phyloP scores from a whole-genome alignment of 2,888 invertebrate genomes.

The Cheilosia vulpina region DNA sequence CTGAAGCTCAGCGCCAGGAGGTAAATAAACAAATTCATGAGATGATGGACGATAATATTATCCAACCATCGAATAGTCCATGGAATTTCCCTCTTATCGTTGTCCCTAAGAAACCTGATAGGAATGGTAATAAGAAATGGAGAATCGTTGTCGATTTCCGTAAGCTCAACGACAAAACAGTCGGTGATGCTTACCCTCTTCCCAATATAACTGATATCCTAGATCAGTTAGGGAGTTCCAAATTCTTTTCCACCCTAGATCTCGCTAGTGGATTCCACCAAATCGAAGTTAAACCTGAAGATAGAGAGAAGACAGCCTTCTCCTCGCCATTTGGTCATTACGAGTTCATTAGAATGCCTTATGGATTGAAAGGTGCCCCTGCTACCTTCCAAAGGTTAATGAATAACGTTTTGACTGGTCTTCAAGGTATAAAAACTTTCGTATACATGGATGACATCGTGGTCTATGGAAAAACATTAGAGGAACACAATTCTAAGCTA shows the following conservation, averaged over 20 bases:
- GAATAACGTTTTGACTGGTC: background rate
- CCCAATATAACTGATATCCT: conserved; percentile 23
- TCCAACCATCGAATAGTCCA: background rate
- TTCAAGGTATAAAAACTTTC: background rate
- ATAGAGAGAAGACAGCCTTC: conserved; percentile 8
- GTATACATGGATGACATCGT: background rate
- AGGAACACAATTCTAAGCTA: background rate
- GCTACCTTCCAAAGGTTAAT: background rate
- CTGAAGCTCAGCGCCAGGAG: background rate
- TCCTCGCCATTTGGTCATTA: background rate
- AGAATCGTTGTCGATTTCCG: conserved; percentile 34
- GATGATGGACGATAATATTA: conserved; percentile 12
- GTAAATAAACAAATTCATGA: conserved; percentile 3
- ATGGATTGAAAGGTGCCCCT: no score
- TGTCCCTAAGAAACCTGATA: conserved; percentile 24
- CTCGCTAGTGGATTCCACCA: conserved; percentile 4
- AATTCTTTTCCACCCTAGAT: conserved; percentile 18
- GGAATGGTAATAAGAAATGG: conserved; percentile 16
- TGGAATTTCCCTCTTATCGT: conserved; percentile 7
- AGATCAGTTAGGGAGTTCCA: conserved; percentile 8
- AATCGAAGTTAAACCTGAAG: background rate
- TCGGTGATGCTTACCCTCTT: conserved; percentile 1
- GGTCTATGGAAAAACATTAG: background rate
- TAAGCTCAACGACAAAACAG: conserved; percentile 21
- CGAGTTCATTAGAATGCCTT: no score